phyloP scores from a whole-genome alignment of 1,140 invertebrate species.

The Gonioctena quinquepunctata region DNA sequence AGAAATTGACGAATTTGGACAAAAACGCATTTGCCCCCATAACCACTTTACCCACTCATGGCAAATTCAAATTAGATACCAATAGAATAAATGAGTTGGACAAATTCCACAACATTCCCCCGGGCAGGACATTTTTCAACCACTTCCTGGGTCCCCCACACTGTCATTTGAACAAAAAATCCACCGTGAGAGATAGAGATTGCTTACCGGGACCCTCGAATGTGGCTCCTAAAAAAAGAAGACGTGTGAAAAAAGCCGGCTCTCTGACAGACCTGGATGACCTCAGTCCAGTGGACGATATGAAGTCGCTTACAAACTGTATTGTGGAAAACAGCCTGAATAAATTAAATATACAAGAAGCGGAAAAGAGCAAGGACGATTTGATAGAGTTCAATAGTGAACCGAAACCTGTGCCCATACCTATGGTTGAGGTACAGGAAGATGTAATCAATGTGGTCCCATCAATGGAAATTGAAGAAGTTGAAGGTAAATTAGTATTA shows the following conservation, averaged over 20 bases:
- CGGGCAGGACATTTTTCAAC: constrained; percentile 19
- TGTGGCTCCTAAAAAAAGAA: constrained; percentile 11
- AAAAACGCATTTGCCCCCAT: not conserved
- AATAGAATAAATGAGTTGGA: constrained; percentile 34
- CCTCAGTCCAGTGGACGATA: constrained; percentile 33
- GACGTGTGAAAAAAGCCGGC: not conserved
- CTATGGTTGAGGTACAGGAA: not conserved
- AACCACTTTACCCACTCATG: not conserved
- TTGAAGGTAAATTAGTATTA: no score
- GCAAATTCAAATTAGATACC: constrained; percentile 15
- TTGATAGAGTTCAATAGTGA: constrained; percentile 12
- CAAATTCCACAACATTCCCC: constrained; percentile 18
- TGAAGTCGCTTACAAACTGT: constrained; percentile 42
- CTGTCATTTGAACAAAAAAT: constrained; percentile 11
- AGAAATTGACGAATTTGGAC: constrained; percentile 18
- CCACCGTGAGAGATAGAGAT: not conserved
- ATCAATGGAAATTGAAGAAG: no score
- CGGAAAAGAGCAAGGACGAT: not conserved
- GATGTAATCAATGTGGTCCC: no score
- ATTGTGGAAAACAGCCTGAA: constrained; percentile 45
- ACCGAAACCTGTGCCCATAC: not conserved
- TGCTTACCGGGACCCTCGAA: constrained; percentile 24
- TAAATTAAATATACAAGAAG: constrained; percentile 33
- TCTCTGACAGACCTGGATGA: constrained; percentile 20
- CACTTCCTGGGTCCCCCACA: constrained; percentile 23